Evolutionary conservation across 2,888 invertebrate genomes (phyloP).

Genomic region (Drosophila multiciliata): DNA sequence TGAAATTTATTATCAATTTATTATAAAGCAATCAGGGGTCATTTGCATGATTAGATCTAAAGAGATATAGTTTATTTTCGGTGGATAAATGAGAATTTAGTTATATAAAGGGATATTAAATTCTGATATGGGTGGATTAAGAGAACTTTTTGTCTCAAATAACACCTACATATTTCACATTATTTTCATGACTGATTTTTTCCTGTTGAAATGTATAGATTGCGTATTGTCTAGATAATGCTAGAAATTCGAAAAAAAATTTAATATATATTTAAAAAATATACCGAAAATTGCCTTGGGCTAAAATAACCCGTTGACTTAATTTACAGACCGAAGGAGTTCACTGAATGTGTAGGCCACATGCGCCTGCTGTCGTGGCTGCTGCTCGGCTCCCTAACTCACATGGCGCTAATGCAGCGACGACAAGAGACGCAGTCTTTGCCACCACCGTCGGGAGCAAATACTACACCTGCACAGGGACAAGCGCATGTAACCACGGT

Average conservation of each 20-base stretch:
- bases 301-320: neutral
- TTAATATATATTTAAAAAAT: neutral
- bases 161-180: neutral
- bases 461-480: constrained; percentile 39
- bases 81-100: neutral
- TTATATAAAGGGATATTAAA: neutral
- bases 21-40: neutral
- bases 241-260: too few relatives aligned
- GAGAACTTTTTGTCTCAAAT: neutral
- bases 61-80: neutral
- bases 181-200: neutral
- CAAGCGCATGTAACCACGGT: constrained; percentile 58
- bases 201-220: neutral
- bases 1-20: neutral
- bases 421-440: constrained; percentile 68
- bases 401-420: constrained; percentile 88
- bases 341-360: constrained; percentile 97
- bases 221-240: neutral
- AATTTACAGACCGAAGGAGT: constrained; percentile 92
- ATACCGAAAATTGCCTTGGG: neutral
- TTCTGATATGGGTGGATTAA: neutral
- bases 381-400: constrained; percentile 96
- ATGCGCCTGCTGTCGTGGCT: constrained; percentile 98
- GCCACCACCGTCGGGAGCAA: constrained; percentile 64
- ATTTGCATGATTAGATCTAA: neutral